Evolutionary conservation across 1,140 invertebrate genomes (phyloP).

Genomic region (Papilio xuthus): DNA sequence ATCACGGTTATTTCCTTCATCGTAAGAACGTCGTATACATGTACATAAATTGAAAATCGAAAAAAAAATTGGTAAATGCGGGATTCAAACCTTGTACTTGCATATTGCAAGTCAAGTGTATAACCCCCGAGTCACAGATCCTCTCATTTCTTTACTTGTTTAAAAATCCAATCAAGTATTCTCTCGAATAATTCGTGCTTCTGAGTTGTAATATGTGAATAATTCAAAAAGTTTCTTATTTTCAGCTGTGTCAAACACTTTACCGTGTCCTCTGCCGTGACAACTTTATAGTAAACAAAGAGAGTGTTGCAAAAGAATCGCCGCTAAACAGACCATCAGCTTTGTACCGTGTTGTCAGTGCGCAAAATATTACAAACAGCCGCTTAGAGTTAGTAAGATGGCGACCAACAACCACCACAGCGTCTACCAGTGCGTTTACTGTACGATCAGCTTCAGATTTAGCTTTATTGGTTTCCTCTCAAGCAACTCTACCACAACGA

Average conservation of each 20-base stretch:
- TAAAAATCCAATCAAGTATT: too few species aligned
- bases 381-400: constrained; percentile 46
- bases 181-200: too few species aligned
- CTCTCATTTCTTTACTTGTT: too few species aligned
- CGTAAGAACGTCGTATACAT: too few species aligned
- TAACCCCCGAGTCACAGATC: too few species aligned
- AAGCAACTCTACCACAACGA: constrained; percentile 40
- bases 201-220: neutral
- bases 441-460: constrained; percentile 47
- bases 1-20: too few species aligned
- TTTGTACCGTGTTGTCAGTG: constrained; percentile 42
- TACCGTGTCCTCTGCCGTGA: constrained; percentile 40
- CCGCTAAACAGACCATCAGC: constrained; percentile 33
- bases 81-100: too few species aligned
- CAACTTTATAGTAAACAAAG: constrained; percentile 43
- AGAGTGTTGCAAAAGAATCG: neutral
- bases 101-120: too few species aligned
- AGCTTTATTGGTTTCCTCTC: constrained; percentile 35
- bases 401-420: constrained; percentile 41
- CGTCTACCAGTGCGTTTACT: constrained; percentile 44
- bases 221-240: neutral
- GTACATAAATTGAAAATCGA: too few species aligned
- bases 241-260: constrained; percentile 44
- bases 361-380: constrained; percentile 36
- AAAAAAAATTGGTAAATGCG: too few species aligned